These are phyloP conservation scores for Rhineura floridana DNA, from an alignment of 2,113 vertebrate genomes.

Conservation along the genomic window DNA sequence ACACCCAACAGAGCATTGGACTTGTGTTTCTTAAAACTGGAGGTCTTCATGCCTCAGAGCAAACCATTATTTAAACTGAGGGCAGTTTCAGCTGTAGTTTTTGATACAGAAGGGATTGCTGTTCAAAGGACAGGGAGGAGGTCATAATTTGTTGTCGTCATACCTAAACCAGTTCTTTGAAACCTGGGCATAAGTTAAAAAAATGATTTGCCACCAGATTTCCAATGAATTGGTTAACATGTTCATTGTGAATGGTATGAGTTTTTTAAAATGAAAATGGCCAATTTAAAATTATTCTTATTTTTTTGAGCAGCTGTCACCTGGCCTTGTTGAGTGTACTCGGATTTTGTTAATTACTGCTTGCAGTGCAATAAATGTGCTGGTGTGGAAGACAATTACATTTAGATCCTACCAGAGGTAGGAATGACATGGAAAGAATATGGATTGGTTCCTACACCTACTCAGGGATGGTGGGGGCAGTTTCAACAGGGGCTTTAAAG, in stretches of 20 bases:
- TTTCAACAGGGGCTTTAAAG: too few species aligned
- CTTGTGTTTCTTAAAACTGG: not conserved
- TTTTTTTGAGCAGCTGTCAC: not conserved
- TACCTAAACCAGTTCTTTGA: not conserved
- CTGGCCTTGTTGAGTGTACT: not conserved
- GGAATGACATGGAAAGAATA: too few species aligned
- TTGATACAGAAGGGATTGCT: not conserved
- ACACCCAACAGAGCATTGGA: not conserved
- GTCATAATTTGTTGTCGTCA: not conserved
- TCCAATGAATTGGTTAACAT: not conserved
- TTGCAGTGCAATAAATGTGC: not conserved
- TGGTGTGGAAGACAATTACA: not conserved
- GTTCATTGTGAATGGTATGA: not conserved
- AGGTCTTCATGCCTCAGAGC: not conserved
- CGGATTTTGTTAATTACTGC: not conserved
- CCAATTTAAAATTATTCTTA: not conserved
- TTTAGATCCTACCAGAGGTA: not conserved
- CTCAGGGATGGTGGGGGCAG: too few species aligned
- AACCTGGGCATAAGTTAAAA: not conserved
- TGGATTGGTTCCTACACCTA: too few species aligned
- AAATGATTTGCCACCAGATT: conserved; percentile 9
- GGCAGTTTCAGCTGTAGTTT: not conserved
- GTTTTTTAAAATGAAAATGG: not conserved
- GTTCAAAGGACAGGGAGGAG: not conserved
- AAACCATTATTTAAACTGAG: not conserved